Evolutionary conservation across 2,797 vertebrate species (phyloP).

Genomic region (Halcyon leucocephala): DNA sequence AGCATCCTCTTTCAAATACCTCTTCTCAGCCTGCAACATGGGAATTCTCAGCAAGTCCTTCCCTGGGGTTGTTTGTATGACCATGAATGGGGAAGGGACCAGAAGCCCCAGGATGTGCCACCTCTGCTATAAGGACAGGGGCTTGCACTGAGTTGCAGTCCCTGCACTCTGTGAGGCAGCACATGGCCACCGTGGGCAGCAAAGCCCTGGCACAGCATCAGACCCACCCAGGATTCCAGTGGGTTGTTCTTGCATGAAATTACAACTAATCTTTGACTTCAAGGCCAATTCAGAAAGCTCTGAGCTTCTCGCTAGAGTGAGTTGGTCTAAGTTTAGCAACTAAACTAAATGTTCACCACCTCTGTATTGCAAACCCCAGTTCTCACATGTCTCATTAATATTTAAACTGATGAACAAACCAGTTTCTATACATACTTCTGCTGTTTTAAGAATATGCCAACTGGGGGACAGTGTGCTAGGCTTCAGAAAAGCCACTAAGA

Average conservation of each 20-base stretch:
- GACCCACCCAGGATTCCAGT: neutral
- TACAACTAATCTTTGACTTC: neutral
- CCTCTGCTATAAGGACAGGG: neutral
- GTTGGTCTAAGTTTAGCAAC: neutral
- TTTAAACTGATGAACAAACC: neutral
- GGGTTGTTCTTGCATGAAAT: neutral
- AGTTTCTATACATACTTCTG: neutral
- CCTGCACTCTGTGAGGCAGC: neutral
- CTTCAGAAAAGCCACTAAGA: neutral
- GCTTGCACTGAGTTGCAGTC: neutral
- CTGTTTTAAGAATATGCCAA: neutral
- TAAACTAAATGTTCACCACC: neutral
- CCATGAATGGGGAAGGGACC: neutral
- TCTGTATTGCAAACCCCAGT: neutral
- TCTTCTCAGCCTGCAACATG: neutral
- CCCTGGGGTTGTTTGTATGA: neutral
- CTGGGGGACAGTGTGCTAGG: neutral
- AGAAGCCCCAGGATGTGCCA: neutral
- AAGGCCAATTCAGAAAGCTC: neutral
- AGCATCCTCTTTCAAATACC: neutral
- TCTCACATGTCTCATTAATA: neutral
- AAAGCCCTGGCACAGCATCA: neutral
- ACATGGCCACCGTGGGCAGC: neutral
- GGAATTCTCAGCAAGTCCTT: neutral
- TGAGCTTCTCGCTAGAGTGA: neutral